A percentile compares a stretch with the other conserved stretches of the same genome.
These are phyloP conservation scores for Xylota segnis DNA, from an alignment of 2,888 invertebrate genomes.

Conservation along the genomic window DNA sequence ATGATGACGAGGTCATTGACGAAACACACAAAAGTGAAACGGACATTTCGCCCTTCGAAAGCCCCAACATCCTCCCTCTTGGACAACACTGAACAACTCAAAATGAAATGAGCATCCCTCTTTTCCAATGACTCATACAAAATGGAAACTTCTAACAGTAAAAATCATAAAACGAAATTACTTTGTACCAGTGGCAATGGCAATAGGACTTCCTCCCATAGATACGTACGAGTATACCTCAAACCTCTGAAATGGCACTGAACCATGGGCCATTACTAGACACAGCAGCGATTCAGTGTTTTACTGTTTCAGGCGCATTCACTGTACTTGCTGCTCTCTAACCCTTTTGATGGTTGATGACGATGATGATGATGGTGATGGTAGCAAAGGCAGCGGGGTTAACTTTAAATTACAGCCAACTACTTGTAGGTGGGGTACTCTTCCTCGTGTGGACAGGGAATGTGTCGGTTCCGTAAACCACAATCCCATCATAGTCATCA, in stretches of 20 bases:
- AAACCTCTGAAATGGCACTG: constrained; percentile 5
- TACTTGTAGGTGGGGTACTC: constrained; percentile 11
- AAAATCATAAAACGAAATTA: constrained; percentile 75
- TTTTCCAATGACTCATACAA: constrained; percentile 59
- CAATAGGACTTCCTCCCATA: constrained; percentile 32
- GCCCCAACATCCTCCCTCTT: neutral
- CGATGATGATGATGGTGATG: neutral
- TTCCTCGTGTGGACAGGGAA: constrained; percentile 32
- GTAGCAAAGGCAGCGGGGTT: constrained; percentile 38
- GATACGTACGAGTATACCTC: constrained; percentile 6
- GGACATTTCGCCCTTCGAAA: constrained; percentile 6
- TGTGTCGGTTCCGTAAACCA: constrained; percentile 64
- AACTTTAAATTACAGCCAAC: constrained; percentile 73
- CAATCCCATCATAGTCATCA: constrained; percentile 77
- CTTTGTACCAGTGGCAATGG: constrained; percentile 54
- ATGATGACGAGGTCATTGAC: constrained; percentile 70
- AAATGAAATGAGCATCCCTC: constrained; percentile 65
- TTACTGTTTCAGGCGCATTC: constrained; percentile 28
- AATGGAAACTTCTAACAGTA: constrained; percentile 71
- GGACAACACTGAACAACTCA: constrained; percentile 52
- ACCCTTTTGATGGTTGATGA: constrained; percentile 27
- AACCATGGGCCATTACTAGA: constrained; percentile 56
- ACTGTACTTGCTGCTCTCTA: neutral
- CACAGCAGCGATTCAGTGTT: constrained; percentile 51
- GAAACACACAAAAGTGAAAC: constrained; percentile 47